Evolutionary conservation across 64 coral and sea anemone genomes (phyloP).

Genomic region (Astreopora myriophthalma): DNA sequence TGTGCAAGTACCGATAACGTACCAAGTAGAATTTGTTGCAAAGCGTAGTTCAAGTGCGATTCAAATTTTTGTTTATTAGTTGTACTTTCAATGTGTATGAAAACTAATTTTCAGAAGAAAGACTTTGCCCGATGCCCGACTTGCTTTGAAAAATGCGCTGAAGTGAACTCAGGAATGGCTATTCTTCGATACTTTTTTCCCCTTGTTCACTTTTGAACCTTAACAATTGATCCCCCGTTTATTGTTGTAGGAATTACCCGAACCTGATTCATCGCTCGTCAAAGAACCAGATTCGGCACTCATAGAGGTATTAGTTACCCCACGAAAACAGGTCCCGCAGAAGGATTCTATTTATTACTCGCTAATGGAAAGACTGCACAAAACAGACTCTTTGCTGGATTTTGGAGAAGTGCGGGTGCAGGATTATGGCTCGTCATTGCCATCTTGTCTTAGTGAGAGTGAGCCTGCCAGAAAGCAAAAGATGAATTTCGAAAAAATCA

Average conservation of each 20-base stretch:
- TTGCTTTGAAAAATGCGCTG: no score
- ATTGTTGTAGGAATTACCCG: neutral
- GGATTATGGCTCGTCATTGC: neutral
- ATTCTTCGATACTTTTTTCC: no score
- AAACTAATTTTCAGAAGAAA: no score
- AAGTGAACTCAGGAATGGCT: no score
- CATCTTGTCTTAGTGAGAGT: slow-evolving; percentile 7
- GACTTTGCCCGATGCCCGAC: no score
- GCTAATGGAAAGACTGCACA: slow-evolving; percentile 50
- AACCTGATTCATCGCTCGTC: neutral
- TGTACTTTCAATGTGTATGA: no score
- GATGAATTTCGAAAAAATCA: neutral
- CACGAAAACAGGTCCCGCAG: slow-evolving; percentile 15
- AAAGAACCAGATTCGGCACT: neutral
- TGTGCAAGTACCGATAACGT: no score
- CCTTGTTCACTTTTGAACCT: no score
- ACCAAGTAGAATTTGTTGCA: no score
- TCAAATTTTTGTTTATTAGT: no score
- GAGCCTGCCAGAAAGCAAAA: neutral
- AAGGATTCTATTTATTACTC: slow-evolving; percentile 33
- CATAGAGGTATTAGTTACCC: slow-evolving; percentile 1
- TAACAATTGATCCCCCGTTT: neutral
- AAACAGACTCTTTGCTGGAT: slow-evolving; percentile 46
- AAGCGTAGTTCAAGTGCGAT: no score
- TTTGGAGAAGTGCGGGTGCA: slow-evolving; percentile 44